A percentile compares a stretch with the other conserved stretches of the same genome.
phyloP scores from a whole-genome alignment of 2,888 invertebrate genomes.

The Antheraea assamensis region DNA sequence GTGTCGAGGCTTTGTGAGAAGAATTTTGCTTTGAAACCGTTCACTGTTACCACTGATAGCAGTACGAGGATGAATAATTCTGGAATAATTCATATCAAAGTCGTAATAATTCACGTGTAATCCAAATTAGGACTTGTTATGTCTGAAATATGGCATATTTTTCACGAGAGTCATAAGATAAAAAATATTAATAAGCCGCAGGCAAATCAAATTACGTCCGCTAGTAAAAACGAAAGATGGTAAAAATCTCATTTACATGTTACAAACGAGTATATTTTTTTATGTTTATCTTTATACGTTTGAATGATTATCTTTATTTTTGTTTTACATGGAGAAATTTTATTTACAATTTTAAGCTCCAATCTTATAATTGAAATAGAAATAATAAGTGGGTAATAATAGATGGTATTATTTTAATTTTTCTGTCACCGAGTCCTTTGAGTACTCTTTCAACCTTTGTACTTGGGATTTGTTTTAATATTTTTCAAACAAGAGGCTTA shows the following conservation, averaged over 20 bases:
- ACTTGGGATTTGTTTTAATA: neutral
- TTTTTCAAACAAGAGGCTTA: neutral
- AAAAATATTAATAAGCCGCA: neutral
- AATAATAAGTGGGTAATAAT: neutral
- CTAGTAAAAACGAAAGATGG: neutral
- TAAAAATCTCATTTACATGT: neutral
- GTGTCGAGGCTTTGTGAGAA: constrained; percentile 66
- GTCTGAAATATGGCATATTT: neutral
- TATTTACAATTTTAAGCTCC: neutral
- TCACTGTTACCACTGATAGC: constrained; percentile 49
- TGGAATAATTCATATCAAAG: constrained; percentile 49
- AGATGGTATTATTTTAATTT: neutral
- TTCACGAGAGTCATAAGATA: neutral
- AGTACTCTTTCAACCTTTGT: neutral
- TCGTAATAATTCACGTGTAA: neutral
- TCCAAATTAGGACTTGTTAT: neutral
- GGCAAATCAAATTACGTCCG: neutral
- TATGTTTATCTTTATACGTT: neutral
- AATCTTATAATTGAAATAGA: neutral
- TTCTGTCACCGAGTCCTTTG: neutral
- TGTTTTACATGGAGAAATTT: neutral
- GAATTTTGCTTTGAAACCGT: constrained; percentile 56
- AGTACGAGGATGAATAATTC: constrained; percentile 55
- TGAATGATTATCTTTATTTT: neutral
- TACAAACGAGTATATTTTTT: neutral